Evolutionary conservation across 2,888 invertebrate species (phyloP).

Genomic region (Labia minor): DNA sequence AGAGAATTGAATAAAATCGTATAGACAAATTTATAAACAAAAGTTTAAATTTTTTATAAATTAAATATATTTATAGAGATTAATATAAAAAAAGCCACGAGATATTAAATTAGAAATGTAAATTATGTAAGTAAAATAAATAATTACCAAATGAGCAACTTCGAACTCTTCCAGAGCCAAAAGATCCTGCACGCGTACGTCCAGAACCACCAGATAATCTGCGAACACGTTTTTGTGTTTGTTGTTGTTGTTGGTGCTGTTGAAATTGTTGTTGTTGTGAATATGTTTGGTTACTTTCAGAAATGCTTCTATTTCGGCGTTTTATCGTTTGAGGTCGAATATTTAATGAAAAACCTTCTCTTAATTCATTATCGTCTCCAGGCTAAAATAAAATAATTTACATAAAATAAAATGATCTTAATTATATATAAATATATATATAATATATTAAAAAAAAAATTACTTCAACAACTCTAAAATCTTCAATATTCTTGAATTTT

Average conservation of each 20-base stretch:
- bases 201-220: conserved; percentile 36
- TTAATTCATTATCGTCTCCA: conserved; percentile 25
- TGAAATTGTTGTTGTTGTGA: conserved; percentile 17
- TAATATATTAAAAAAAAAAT: conserved; percentile 24
- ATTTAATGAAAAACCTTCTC: conserved; percentile 38
- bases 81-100: neutral
- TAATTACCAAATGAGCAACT: conserved; percentile 25
- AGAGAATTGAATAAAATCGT: too few species aligned
- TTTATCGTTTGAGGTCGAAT: conserved; percentile 39
- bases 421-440: conserved; percentile 7
- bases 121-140: too few species aligned
- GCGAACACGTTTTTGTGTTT: conserved; percentile 31
- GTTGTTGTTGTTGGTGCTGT: conserved; percentile 15
- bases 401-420: too few species aligned
- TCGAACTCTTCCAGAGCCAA: conserved; percentile 39
- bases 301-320: conserved; percentile 53
- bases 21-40: too few species aligned
- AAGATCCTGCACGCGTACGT: conserved; percentile 28
- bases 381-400: conserved; percentile 24
- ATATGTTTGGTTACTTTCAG: conserved; percentile 42
- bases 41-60: too few species aligned
- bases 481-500: conserved; percentile 78
- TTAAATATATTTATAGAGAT: too few species aligned
- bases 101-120: neutral
- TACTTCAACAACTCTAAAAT: conserved; percentile 73